Percentiles rank a stretch among this genome's conserved stretches.
Conservation (phyloP, 2,113 vertebrate genomes). For the Notothenia rossii region DNA sequence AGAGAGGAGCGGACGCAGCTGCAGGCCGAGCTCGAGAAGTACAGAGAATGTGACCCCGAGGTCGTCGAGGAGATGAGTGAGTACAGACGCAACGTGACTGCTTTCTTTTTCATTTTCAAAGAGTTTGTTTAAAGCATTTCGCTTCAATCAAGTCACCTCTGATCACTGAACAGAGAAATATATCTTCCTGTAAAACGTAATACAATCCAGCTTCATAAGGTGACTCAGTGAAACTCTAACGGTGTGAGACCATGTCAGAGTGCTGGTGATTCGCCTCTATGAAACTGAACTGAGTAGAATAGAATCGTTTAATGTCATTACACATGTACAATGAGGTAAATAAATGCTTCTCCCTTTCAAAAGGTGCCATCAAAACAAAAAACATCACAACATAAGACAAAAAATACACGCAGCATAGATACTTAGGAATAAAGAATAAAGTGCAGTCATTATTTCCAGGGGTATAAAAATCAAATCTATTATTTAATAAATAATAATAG, state of each 20-base stretch:
- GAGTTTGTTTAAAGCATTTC: neutral
- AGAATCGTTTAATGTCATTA: too few relatives aligned
- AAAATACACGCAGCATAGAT: too few relatives aligned
- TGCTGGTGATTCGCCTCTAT: neutral
- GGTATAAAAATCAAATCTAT: too few relatives aligned
- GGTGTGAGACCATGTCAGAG: neutral
- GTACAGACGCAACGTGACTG: slow-evolving; percentile 71
- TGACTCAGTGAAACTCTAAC: neutral
- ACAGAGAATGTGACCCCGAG: slow-evolving; percentile 94
- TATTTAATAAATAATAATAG: too few relatives aligned
- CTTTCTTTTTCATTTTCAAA: neutral
- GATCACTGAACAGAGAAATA: neutral
- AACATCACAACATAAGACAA: too few relatives aligned
- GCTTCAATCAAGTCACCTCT: neutral
- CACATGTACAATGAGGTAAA: too few relatives aligned
- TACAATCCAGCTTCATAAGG: neutral
- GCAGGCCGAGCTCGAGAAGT: slow-evolving; percentile 90
- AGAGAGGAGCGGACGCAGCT: slow-evolving; percentile 85
- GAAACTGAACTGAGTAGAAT: too few relatives aligned
- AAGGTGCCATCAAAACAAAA: too few relatives aligned
- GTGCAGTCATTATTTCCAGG: too few relatives aligned
- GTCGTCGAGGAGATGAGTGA: slow-evolving; percentile 94
- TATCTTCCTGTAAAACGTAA: neutral
- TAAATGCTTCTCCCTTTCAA: too few relatives aligned
- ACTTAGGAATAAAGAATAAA: too few relatives aligned